Conservation (phyloP, 2,888 invertebrate species). For the Eugnorisma glareosa region DNA sequence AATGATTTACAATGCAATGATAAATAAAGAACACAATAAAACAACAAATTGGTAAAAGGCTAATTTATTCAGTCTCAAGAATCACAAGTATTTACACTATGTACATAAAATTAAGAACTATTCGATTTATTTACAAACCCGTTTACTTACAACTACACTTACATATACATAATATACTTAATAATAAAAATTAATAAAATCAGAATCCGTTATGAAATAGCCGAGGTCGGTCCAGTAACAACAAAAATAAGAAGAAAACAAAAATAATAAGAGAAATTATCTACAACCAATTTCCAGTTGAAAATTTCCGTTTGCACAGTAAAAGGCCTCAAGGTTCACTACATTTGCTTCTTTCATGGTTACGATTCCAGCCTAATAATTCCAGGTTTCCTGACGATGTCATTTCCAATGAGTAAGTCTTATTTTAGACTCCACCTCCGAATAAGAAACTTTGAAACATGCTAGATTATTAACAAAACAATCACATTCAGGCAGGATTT, state of each 20-base stretch:
- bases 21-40: slow-evolving; percentile 20
- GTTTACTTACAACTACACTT: slow-evolving; percentile 65
- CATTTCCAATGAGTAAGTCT: background rate
- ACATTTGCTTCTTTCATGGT: background rate
- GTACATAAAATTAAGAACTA: slow-evolving; percentile 79
- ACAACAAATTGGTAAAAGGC: slow-evolving; percentile 75
- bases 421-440: background rate
- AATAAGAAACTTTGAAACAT: background rate
- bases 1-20: background rate
- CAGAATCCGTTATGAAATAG: slow-evolving; percentile 64
- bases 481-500: background rate
- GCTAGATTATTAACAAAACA: background rate
- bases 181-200: slow-evolving; percentile 29
- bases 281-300: background rate
- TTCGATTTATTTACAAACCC: slow-evolving; percentile 75
- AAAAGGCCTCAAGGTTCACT: background rate
- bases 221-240: slow-evolving; percentile 60
- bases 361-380: background rate
- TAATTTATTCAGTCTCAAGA: slow-evolving; percentile 81
- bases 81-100: slow-evolving; percentile 74
- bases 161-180: too few relatives aligned
- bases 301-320: background rate
- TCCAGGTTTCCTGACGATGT: background rate
- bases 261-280: too few relatives aligned
- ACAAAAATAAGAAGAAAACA: too few relatives aligned